Evolutionary conservation across 1,140 invertebrate genomes (phyloP), one percentile per base, ranked within the genome.

Genomic region (Drosophila nikananu): DNA sequence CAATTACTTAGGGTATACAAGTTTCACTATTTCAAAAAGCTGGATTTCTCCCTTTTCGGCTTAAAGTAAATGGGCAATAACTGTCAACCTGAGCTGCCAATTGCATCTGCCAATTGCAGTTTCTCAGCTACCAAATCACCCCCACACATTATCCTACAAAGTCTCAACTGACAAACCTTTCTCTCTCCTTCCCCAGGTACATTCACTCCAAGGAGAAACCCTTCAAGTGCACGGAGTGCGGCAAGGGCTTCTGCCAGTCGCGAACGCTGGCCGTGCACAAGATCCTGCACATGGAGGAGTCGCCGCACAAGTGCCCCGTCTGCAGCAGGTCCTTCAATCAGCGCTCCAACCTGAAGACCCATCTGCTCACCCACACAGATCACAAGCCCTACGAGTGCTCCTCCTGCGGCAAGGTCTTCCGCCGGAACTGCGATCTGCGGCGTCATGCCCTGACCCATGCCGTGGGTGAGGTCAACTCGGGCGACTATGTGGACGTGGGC

Each of bases 171-270:
- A 92, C 92, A 63, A 92, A 93, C 41, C n/a, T 7, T 37, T 49
- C 21, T 32, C 10, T 65, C 13, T 15, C 17, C 92, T 1, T 25
- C 76, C 95, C 30, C 95, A 99, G 98, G 94, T 99, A 98, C 93
- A 99, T 99, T 76, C 98, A 99, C 94, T 98, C 97, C 32, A 99
- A 99, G 93, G 98, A 99, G 93, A 99, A 99, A 92, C 98, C 98
- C 1, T 99, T 98, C 94, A 99, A 98, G 94, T 99, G 98, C 93
- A 96, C 95, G 19, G 97, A 98, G 93, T 99, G 98, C 91, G 97
- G 98, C 55, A 99, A 99, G 94, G 98, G 98, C 15, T 99, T 99
- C 94, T 99, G 98, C 92, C 98, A 99, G 91, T 97, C 97, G 19
- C 94, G 98, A 41, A 99, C 98, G 1, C 94, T 99, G 72, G 97